These are phyloP conservation scores for Craterocephalus amniculus DNA, from an alignment of 2,797 vertebrate genomes.

Conservation along the genomic window DNA sequence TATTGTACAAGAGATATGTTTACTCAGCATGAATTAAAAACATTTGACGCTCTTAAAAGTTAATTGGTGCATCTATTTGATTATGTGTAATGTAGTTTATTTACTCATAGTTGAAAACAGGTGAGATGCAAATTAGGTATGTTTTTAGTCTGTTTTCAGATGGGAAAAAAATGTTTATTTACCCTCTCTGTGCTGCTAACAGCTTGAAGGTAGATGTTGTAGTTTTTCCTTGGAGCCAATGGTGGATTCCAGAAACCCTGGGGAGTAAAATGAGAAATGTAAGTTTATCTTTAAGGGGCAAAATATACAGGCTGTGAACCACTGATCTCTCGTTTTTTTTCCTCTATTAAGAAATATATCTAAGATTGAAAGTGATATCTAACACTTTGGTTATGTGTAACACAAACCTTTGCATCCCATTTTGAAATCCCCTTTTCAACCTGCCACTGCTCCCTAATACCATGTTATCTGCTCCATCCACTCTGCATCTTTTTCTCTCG, in stretches of 20 bases:
- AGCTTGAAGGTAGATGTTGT: conserved; percentile 99
- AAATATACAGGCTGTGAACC: background rate
- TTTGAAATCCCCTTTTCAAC: background rate
- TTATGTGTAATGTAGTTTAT: conserved; percentile 5
- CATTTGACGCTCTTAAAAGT: background rate
- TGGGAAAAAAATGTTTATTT: conserved; percentile 44
- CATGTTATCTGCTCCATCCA: background rate
- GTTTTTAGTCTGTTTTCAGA: conserved; percentile 6
- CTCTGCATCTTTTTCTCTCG: background rate
- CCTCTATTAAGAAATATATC: background rate
- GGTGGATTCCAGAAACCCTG: conserved; percentile 97
- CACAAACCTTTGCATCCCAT: background rate
- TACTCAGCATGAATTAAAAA: background rate
- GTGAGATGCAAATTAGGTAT: conserved; percentile 1
- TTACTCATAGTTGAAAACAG: conserved; percentile 16
- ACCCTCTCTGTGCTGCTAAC: conserved; percentile 99
- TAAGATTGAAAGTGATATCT: background rate
- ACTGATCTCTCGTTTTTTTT: background rate
- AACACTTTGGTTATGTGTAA: background rate
- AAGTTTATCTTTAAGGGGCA: background rate
- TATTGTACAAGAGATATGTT: background rate
- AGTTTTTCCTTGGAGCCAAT: conserved; percentile 94
- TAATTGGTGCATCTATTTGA: conserved; percentile 3
- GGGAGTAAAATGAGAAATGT: conserved; percentile 19
- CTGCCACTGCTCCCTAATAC: background rate